Evolutionary conservation across 2,888 invertebrate species (phyloP), one percentile per base, ranked within the genome.

Genomic region (Anthophora plumipes): DNA sequence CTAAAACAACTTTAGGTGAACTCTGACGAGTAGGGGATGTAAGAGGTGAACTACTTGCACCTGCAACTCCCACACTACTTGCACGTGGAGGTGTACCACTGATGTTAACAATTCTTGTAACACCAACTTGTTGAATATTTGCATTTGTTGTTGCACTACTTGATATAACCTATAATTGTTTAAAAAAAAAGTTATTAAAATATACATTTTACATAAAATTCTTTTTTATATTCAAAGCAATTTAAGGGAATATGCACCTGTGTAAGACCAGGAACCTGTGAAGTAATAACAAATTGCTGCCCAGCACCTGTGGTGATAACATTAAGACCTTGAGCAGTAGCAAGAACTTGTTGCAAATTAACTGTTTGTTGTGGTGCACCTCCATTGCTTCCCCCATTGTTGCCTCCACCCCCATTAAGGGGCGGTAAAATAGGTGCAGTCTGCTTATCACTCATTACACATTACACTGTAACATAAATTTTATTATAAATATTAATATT

Each of bases 101-200:
- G 74, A 95, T 94, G 86, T 94, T 95, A 82, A 95, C 94, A 76
- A 95, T 94, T 59, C 95, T 93, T 39, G 94, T 94, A 67, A 94
- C 94, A 43, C 94, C 94, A 48, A 94, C 92, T 88, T 94, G 94
- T 80, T 94, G 93, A 63, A 91, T 82, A 43, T 91, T 91, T 11
- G 93, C 88, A 73, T 88, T 93, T 69, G 92, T 90, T 22, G 92
- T 89, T 14, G 91, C 89, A 73, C 90, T 90, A 72, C 90, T 91
- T 46, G 92, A 91, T 85, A 93, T 88, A 57, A 93, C 93, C 93
- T 94, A 43, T 0, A 7, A 84, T 64, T 59, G 78, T 11, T 31
- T 52, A 12, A 69, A 52, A 50, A 8, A 43, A 7, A 60, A 59
- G 25, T 25, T 46, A 50, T 20, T 68, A 14, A 39, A 63, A 39